A percentile compares a stretch with the other conserved stretches of the same genome.
Evolutionary conservation across 2,888 invertebrate genomes (phyloP).

Genomic region (Anorthoa munda): DNA sequence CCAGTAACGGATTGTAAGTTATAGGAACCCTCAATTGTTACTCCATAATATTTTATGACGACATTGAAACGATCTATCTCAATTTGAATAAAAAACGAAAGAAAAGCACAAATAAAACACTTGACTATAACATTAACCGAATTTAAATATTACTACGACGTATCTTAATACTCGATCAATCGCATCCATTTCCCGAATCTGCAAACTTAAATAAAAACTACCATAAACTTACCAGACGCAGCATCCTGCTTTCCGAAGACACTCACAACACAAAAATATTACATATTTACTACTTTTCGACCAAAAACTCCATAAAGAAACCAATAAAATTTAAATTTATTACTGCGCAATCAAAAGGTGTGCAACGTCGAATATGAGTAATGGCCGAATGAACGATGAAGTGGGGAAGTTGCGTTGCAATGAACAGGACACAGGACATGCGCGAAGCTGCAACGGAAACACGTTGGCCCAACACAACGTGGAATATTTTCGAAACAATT

Average conservation of each 20-base stretch:
- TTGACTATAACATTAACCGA: neutral
- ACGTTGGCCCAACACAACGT: constrained; percentile 30
- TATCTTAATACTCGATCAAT: neutral
- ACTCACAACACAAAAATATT: constrained; percentile 1
- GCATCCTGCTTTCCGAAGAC: constrained; percentile 2
- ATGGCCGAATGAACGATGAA: constrained; percentile 38
- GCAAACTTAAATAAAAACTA: neutral
- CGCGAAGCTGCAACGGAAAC: constrained; percentile 44
- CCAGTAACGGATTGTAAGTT: neutral
- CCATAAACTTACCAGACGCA: constrained; percentile 27
- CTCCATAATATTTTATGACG: neutral
- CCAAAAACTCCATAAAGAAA: neutral
- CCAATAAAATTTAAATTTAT: constrained; percentile 6
- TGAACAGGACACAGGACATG: constrained; percentile 39
- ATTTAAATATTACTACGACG: neutral
- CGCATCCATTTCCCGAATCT: neutral
- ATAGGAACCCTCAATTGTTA: neutral
- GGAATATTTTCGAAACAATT: constrained; percentile 30
- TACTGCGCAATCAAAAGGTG: constrained; percentile 25
- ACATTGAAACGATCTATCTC: neutral
- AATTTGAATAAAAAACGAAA: neutral
- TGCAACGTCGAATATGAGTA: constrained; percentile 30
- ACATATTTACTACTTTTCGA: constrained; percentile 30
- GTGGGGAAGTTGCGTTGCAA: constrained; percentile 28
- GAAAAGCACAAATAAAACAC: neutral